phyloP scores from a whole-genome alignment of 2,888 invertebrate genomes.

The Drosophila formosana region DNA sequence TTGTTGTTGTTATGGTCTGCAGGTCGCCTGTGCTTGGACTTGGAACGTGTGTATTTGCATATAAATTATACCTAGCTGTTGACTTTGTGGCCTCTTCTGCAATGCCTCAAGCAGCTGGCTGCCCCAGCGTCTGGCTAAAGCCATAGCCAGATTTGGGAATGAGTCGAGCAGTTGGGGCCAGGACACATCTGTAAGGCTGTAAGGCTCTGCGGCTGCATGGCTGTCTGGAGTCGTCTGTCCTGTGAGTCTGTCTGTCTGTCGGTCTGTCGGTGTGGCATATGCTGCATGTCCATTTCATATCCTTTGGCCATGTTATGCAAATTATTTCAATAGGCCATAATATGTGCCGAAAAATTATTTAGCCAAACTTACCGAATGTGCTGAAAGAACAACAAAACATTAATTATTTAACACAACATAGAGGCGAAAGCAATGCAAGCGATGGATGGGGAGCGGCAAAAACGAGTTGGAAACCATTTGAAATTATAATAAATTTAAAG shows the following conservation, averaged over 20 bases:
- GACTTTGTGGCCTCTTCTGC: conserved; percentile 75
- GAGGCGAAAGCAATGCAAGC: not conserved
- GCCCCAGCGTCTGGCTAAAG: conserved; percentile 40
- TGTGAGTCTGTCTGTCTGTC: conserved; percentile 14
- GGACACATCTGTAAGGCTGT: conserved; percentile 42
- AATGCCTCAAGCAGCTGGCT: conserved; percentile 71
- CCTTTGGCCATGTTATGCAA: conserved; percentile 75
- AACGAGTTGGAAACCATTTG: conserved; percentile 52
- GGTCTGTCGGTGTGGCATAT: conserved; percentile 49
- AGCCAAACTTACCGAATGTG: conserved; percentile 58
- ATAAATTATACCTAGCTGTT: conserved; percentile 78
- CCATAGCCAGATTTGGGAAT: conserved; percentile 6
- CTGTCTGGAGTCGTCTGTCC: conserved; percentile 41
- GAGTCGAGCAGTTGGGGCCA: conserved; percentile 8
- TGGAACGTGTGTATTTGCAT: conserved; percentile 78
- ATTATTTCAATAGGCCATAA: conserved; percentile 78
- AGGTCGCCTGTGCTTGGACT: conserved; percentile 61
- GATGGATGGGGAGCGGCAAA: conserved; percentile 5
- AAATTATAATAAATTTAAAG: conserved; percentile 77
- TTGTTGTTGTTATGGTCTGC: conserved; percentile 54
- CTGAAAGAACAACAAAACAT: conserved; percentile 73
- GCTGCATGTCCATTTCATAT: conserved; percentile 74
- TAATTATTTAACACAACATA: conserved; percentile 75
- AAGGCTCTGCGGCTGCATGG: conserved; percentile 13
- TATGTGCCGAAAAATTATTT: conserved; percentile 76